phyloP scores from a whole-genome alignment of 2,888 invertebrate species.

The Altica lythri region DNA sequence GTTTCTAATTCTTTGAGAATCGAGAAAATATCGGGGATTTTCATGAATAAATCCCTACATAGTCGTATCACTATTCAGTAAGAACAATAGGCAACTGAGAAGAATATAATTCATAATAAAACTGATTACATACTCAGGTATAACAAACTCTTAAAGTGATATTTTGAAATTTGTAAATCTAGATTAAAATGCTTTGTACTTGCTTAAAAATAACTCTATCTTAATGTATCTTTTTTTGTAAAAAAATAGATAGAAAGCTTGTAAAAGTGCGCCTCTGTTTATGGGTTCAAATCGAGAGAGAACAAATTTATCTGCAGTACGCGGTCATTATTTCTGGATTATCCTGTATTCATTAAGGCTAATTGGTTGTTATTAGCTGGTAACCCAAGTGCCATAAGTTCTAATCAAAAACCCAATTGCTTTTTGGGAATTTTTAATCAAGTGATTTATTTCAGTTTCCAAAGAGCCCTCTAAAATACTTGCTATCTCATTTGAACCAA shows the following conservation, averaged over 20 bases:
- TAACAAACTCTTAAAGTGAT: no score
- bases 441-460: slow-evolving; percentile 16
- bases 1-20: slow-evolving; percentile 35
- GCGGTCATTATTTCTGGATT: slow-evolving; percentile 48
- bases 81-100: no score
- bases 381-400: slow-evolving; percentile 34
- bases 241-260: no score
- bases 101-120: no score
- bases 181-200: no score
- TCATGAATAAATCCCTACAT: slow-evolving; percentile 4
- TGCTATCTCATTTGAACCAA: no score
- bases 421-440: slow-evolving; percentile 23
- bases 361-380: slow-evolving; percentile 38
- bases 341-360: slow-evolving; percentile 37
- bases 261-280: slow-evolving; percentile 16
- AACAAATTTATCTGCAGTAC: slow-evolving; percentile 44
- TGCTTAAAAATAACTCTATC: no score
- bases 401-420: slow-evolving; percentile 31
- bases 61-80: slow-evolving; percentile 2
- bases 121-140: no score
- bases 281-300: slow-evolving; percentile 25
- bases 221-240: no score
- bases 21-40: slow-evolving; percentile 26
- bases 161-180: no score
- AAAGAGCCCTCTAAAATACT: no score